Conservation (phyloP, 1,140 invertebrate genomes). For the Meloidogyne exigua region DNA sequence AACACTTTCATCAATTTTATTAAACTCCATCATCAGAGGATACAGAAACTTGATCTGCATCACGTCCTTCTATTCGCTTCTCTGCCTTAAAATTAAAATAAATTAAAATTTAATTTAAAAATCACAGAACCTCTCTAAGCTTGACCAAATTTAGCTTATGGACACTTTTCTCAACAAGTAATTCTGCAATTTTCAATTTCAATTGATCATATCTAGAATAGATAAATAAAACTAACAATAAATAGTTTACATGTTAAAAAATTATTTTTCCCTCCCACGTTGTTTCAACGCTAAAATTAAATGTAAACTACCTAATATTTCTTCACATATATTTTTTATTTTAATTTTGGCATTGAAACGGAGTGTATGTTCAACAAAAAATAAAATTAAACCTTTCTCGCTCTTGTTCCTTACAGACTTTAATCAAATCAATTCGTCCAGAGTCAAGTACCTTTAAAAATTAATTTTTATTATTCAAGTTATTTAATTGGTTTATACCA, state of each 20-base stretch:
- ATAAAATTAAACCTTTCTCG: slow-evolving; percentile 8
- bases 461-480: not conserved
- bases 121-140: slow-evolving; percentile 19
- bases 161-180: slow-evolving; percentile 15
- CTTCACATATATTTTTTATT: no score
- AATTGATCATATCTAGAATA: slow-evolving; percentile 20
- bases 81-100: slow-evolving; percentile 5
- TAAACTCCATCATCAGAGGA: slow-evolving; percentile 21
- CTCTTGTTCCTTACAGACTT: slow-evolving; percentile 17
- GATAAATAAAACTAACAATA: no score
- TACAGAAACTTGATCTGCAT: not conserved
- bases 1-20: not conserved
- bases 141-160: slow-evolving; percentile 18
- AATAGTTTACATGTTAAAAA: no score
- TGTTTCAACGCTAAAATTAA: no score
- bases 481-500: not conserved
- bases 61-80: slow-evolving; percentile 10
- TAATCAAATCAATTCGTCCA: slow-evolving; percentile 3
- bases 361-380: no score
- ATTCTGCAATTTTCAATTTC: slow-evolving; percentile 21
- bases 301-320: no score
- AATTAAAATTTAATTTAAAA: not conserved
- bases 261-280: no score
- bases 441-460: slow-evolving; percentile 11
- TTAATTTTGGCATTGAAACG: no score